Conservation (phyloP, 1,140 invertebrate species). For the Pentalonia nigronervosa region DNA sequence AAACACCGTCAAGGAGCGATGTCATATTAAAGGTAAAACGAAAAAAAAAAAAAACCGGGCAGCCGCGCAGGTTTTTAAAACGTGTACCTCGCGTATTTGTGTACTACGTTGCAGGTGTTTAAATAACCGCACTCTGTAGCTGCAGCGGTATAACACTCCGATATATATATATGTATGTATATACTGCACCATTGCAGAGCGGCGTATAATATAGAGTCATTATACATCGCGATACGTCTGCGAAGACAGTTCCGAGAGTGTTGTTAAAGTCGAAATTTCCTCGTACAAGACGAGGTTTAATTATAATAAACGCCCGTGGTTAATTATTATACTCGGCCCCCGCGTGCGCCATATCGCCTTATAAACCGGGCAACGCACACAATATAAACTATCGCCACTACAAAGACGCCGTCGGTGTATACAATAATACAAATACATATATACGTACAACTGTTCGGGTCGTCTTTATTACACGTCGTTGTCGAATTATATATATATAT, state of each 20-base stretch:
- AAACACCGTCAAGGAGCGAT: no score
- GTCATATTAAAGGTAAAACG: no score
- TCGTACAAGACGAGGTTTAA: conserved; percentile 13
- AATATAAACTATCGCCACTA: neutral
- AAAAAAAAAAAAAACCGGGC: no score
- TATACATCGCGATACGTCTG: neutral
- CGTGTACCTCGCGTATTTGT: fast-evolving
- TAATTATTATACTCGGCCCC: conserved; percentile 41
- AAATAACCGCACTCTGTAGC: no score
- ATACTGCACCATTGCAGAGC: neutral
- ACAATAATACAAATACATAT: neutral
- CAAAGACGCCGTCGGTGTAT: neutral
- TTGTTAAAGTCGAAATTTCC: neutral
- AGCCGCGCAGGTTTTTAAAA: no score
- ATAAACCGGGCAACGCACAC: neutral
- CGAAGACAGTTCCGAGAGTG: neutral
- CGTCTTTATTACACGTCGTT: conserved; percentile 34
- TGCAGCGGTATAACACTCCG: no score
- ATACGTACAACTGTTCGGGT: neutral
- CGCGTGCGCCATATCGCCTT: neutral
- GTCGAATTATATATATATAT: conserved; percentile 19
- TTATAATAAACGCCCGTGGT: conserved; percentile 43
- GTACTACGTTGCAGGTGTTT: no score
- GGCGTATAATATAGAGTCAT: neutral
- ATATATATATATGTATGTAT: no score